Evolutionary conservation across 2,797 vertebrate species (phyloP).

Genomic region (Yasuhikotakia modesta): DNA sequence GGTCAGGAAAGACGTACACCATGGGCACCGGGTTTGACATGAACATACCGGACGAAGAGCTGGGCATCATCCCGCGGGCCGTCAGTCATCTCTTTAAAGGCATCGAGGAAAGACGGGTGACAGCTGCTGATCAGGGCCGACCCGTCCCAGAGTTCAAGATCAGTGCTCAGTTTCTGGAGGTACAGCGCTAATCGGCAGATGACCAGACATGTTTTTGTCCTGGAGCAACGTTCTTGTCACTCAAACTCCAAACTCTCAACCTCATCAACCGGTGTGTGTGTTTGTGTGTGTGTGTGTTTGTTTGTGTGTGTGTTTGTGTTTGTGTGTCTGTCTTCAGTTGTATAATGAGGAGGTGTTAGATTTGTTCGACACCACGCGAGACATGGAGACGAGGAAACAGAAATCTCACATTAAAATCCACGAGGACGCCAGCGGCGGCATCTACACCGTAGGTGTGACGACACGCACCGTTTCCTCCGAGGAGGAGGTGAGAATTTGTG

Average conservation of each 20-base stretch:
- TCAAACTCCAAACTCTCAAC: no score
- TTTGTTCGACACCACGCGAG: conserved; percentile 90
- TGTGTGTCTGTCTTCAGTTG: no score
- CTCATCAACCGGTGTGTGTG: no score
- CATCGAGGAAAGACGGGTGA: conserved; percentile 86
- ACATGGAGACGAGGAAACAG: conserved; percentile 89
- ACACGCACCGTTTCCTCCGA: conserved; percentile 89
- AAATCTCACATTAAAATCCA: conserved; percentile 95
- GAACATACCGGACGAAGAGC: conserved; percentile 86
- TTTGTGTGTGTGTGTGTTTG: no score
- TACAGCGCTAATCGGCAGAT: conserved; percentile 76
- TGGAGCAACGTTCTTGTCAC: no score
- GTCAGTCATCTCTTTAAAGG: conserved; percentile 90
- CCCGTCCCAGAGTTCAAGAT: conserved; percentile 97
- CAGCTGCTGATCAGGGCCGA: conserved; percentile 83
- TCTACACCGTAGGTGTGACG: conserved; percentile 97
- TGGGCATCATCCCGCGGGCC: conserved; percentile 93
- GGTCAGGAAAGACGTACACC: conserved; percentile 95
- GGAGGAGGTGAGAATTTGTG: conserved; percentile 80
- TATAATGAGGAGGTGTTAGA: conserved; percentile 98
- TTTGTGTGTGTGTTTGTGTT: no score
- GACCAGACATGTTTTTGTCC: no score
- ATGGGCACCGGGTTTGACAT: conserved; percentile 98
- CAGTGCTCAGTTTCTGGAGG: conserved; percentile 96
- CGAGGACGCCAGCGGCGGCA: conserved; percentile 92